phyloP scores from a whole-genome alignment of 2,113 vertebrate genomes.

The Rattus rattus region DNA sequence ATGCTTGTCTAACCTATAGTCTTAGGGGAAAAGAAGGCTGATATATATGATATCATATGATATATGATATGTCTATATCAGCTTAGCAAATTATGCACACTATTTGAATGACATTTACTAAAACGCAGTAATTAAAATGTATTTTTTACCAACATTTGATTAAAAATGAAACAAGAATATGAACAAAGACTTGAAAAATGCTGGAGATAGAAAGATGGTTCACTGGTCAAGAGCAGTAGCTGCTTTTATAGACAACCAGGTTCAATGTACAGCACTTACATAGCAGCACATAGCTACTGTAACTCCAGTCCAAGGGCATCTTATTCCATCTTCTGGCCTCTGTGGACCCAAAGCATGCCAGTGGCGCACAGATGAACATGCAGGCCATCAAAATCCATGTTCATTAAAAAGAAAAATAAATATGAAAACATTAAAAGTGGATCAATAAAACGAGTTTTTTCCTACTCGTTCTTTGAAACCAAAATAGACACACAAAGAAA shows the following conservation, averaged over 20 bases:
- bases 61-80: not conserved
- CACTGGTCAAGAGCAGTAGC: not conserved
- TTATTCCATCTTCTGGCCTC: not conserved
- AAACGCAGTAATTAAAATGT: not conserved
- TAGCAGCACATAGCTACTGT: not conserved
- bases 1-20: too few species aligned
- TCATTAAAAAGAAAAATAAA: not conserved
- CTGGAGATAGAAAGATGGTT: not conserved
- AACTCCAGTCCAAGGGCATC: not conserved
- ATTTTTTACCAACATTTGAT: not conserved
- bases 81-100: not conserved
- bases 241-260: not conserved
- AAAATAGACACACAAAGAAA: not conserved
- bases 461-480: not conserved
- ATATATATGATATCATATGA: too few species aligned
- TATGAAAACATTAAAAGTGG: not conserved
- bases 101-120: not conserved
- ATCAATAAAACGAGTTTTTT: not conserved
- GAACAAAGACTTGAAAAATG: not conserved
- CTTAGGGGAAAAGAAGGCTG: not conserved
- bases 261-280: not conserved
- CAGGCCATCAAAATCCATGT: too few species aligned
- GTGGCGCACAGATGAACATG: not conserved
- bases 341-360: not conserved
- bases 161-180: slow-evolving; percentile 28